phyloP scores from a whole-genome alignment of 2,888 invertebrate genomes.

The Nomada ferruginata region DNA sequence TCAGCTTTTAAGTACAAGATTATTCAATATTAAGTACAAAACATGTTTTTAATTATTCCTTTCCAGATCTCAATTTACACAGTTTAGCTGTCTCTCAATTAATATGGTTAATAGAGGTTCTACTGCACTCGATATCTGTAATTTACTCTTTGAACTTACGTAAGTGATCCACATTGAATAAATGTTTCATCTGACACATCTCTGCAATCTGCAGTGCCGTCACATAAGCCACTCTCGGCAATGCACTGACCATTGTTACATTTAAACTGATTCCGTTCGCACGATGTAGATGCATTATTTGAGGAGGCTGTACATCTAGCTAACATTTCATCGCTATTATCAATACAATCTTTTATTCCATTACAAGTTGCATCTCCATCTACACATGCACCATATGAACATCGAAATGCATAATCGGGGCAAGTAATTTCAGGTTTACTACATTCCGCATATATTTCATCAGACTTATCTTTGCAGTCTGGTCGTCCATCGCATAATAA shows the following conservation, averaged over 20 bases:
- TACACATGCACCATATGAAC: conserved; percentile 88
- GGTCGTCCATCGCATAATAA: conserved; percentile 84
- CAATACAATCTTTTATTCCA: conserved; percentile 84
- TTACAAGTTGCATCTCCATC: conserved; percentile 86
- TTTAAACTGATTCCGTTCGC: conserved; percentile 67
- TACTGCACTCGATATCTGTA: no score
- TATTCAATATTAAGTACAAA: not conserved
- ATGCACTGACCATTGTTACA: conserved; percentile 79
- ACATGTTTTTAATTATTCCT: not conserved
- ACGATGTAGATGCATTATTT: conserved; percentile 47
- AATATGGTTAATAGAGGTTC: no score
- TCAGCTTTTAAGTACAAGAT: no score
- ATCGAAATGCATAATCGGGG: conserved; percentile 86
- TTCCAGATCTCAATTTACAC: no score
- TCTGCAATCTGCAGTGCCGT: conserved; percentile 77
- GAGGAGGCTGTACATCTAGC: conserved; percentile 66
- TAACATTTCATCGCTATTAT: conserved; percentile 85
- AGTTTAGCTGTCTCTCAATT: no score
- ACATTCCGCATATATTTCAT: conserved; percentile 82
- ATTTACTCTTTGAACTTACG: conserved; percentile 65
- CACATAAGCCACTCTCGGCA: conserved; percentile 67
- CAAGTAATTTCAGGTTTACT: conserved; percentile 82
- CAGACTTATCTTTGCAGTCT: conserved; percentile 84
- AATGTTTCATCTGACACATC: conserved; percentile 79
- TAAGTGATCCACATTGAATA: conserved; percentile 69